Conservation (phyloP, 2,888 invertebrate genomes). For the Tholera decimalis region DNA sequence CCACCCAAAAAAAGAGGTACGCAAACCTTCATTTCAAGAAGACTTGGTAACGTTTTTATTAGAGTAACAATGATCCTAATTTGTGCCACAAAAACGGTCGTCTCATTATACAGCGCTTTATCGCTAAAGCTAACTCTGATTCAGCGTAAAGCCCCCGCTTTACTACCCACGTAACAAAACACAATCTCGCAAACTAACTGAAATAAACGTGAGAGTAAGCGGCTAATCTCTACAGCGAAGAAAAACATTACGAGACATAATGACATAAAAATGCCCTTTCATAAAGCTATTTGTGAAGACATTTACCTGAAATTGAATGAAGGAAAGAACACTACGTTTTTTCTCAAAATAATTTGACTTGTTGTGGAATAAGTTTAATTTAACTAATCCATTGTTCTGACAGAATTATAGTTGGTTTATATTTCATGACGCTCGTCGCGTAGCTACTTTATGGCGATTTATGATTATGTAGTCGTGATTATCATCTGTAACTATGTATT, state of each 20-base stretch:
- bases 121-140: constrained; percentile 1
- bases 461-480: no score
- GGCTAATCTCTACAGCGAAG: constrained; percentile 15
- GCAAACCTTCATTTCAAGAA: not conserved
- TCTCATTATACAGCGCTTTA: constrained; percentile 5
- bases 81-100: not conserved
- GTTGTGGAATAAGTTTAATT: not conserved
- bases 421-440: no score
- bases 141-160: not conserved
- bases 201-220: constrained; percentile 26
- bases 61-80: not conserved
- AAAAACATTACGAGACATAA: constrained; percentile 6
- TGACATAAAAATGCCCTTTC: constrained; percentile 24
- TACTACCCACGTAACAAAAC: constrained; percentile 16
- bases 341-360: not conserved
- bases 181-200: constrained; percentile 23
- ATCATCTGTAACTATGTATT: no score
- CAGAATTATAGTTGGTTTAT: no score
- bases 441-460: no score
- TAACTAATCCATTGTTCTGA: no score
- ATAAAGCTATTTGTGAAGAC: not conserved
- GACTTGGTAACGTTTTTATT: not conserved
- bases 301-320: constrained; percentile 15
- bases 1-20: no score
- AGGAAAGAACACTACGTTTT: no score